Conservation (phyloP, 2,888 invertebrate species). For the Meteorus colon region DNA sequence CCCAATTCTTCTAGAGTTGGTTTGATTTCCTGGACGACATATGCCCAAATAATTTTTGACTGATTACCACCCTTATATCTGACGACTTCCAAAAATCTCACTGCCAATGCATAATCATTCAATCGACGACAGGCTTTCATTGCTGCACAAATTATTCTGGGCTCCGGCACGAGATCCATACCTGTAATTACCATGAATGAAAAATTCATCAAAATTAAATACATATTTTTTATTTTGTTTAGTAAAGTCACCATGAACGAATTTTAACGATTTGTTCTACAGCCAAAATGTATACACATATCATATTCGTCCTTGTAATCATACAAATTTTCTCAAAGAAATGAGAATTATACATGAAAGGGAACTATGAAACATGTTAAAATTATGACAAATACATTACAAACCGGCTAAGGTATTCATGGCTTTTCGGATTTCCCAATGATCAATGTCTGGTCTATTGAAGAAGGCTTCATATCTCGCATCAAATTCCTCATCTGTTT, state of each 20-base stretch:
- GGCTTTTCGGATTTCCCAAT: slow-evolving; percentile 95
- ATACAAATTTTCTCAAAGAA: not conserved
- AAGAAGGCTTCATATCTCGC: slow-evolving; percentile 88
- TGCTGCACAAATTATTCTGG: slow-evolving; percentile 89
- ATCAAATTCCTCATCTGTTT: slow-evolving; percentile 91
- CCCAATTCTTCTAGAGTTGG: slow-evolving; percentile 96
- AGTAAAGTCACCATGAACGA: too few relatives aligned
- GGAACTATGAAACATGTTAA: not conserved
- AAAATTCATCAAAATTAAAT: slow-evolving; percentile 1
- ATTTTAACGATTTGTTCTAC: not conserved
- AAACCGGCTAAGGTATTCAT: slow-evolving; percentile 84
- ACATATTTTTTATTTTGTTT: not conserved
- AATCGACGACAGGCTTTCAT: slow-evolving; percentile 93
- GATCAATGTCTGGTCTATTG: slow-evolving; percentile 90
- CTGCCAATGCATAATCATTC: slow-evolving; percentile 94
- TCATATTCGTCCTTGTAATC: not conserved
- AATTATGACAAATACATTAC: slow-evolving; percentile 28
- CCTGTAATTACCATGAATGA: slow-evolving; percentile 75
- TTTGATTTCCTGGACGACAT: slow-evolving; percentile 90
- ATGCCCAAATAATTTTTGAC: slow-evolving; percentile 87
- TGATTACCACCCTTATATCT: slow-evolving; percentile 90
- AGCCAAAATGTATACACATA: not conserved
- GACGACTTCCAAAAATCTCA: slow-evolving; percentile 93
- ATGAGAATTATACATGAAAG: not conserved
- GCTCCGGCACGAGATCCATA: slow-evolving; percentile 95